A percentile compares a stretch with the other conserved stretches of the same genome.
These are phyloP conservation scores for Drepana arcuata DNA, from an alignment of 1,140 invertebrate species.

Conservation along the genomic window DNA sequence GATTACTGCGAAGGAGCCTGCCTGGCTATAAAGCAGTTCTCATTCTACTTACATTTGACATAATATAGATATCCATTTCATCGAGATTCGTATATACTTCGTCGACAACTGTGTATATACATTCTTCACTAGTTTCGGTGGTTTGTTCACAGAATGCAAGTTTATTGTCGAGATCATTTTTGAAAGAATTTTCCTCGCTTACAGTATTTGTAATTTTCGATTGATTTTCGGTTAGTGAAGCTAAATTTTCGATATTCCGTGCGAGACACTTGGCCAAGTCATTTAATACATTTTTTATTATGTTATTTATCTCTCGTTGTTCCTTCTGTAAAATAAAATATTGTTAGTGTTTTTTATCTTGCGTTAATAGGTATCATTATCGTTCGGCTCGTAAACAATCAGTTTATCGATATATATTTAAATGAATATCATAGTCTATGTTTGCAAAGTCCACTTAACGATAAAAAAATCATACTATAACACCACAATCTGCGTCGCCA, in stretches of 20 bases:
- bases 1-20: no score
- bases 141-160: conserved; percentile 14
- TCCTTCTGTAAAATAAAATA: conserved; percentile 23
- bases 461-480: no score
- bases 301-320: conserved; percentile 14
- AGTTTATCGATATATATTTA: no score
- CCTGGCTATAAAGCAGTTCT: no score
- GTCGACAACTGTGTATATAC: conserved; percentile 17
- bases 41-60: conserved; percentile 18
- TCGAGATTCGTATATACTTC: conserved; percentile 16
- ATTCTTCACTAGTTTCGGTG: conserved; percentile 17
- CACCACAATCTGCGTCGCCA: no score
- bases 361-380: no score
- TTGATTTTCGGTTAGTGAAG: no score
- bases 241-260: conserved; percentile 7
- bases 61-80: conserved; percentile 9
- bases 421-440: no score
- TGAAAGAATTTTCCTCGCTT: conserved; percentile 19
- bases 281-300: conserved; percentile 18
- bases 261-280: conserved; percentile 20
- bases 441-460: no score
- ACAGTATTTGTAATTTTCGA: conserved; percentile 1
- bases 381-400: no score
- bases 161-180: conserved; percentile 15
- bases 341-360: no score